Percentiles rank a stretch among this genome's conserved stretches.
phyloP scores from a whole-genome alignment of 2,888 invertebrate species.

The Lumbricus terrestris region DNA sequence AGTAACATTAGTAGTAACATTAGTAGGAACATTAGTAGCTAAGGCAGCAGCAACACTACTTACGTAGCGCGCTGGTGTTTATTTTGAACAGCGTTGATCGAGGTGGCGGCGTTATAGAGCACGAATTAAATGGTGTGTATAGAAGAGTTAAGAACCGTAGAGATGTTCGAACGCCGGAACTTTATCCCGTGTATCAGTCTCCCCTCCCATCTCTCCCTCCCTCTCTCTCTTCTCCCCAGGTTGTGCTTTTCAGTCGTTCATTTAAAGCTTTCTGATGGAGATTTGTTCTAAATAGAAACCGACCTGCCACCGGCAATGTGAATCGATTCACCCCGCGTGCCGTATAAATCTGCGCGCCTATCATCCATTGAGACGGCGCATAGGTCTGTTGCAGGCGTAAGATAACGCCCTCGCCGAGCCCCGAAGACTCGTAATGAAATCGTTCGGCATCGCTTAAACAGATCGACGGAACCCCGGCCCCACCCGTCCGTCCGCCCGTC shows the following conservation, averaged over 20 bases:
- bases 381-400: not conserved
- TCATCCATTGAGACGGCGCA: not conserved
- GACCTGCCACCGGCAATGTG: not conserved
- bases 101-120: not conserved
- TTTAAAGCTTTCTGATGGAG: not conserved
- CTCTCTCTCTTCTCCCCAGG: not conserved
- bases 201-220: too few relatives aligned
- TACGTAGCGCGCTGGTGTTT: not conserved
- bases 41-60: not conserved
- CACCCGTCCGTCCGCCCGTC: too few relatives aligned
- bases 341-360: not conserved
- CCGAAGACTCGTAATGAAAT: slow-evolving; percentile 3
- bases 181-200: not conserved
- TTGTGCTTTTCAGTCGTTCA: not conserved
- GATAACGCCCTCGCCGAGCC: not conserved
- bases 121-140: not conserved
- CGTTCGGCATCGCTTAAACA: not conserved
- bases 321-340: not conserved
- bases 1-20: too few relatives aligned
- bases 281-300: not conserved
- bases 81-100: not conserved
- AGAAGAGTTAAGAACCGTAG: not conserved
- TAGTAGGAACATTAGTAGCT: too few relatives aligned
- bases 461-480: not conserved
- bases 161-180: not conserved